phyloP scores from a whole-genome alignment of 2,888 invertebrate genomes.

The Uloborus plumipes region DNA sequence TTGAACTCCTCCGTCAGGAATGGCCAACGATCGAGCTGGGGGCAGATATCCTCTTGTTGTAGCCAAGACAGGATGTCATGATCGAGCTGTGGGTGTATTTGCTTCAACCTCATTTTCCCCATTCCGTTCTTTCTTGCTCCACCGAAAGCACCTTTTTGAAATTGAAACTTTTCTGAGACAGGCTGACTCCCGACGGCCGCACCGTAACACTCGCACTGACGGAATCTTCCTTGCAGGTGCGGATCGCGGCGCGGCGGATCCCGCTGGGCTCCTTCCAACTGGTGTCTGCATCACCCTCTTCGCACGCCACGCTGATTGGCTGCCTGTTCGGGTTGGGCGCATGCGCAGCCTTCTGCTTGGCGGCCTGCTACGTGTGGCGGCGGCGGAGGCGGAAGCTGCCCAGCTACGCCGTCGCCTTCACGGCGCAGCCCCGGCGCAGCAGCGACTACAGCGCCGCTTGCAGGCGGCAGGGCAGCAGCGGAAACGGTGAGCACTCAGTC shows the following conservation, averaged over 20 bases:
- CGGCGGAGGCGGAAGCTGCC: background rate
- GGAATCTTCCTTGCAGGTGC: conserved; percentile 11
- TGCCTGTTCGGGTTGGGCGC: background rate
- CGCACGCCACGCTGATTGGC: background rate
- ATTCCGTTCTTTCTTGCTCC: too few species aligned
- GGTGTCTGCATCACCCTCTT: conserved; percentile 8
- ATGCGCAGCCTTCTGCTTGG: background rate
- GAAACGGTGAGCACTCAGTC: background rate
- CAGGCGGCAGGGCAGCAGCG: conserved; percentile 21
- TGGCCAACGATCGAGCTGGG: too few species aligned
- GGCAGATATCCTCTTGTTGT: too few species aligned
- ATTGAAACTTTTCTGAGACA: too few species aligned
- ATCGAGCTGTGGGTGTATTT: too few species aligned
- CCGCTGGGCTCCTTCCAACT: conserved; percentile 31
- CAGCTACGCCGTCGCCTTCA: conserved; percentile 50
- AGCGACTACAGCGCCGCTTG: background rate
- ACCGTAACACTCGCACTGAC: too few species aligned
- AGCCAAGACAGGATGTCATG: too few species aligned
- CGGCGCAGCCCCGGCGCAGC: background rate
- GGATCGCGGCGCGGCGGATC: background rate
- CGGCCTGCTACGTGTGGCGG: background rate
- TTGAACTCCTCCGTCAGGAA: too few species aligned
- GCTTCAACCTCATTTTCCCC: too few species aligned
- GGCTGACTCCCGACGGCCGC: too few species aligned
- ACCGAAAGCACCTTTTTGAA: too few species aligned